A percentile compares a stretch with the other conserved stretches of the same genome.
These are phyloP conservation scores for Odontesthes bonariensis DNA, from an alignment of 2,113 vertebrate species.

Conservation along the genomic window DNA sequence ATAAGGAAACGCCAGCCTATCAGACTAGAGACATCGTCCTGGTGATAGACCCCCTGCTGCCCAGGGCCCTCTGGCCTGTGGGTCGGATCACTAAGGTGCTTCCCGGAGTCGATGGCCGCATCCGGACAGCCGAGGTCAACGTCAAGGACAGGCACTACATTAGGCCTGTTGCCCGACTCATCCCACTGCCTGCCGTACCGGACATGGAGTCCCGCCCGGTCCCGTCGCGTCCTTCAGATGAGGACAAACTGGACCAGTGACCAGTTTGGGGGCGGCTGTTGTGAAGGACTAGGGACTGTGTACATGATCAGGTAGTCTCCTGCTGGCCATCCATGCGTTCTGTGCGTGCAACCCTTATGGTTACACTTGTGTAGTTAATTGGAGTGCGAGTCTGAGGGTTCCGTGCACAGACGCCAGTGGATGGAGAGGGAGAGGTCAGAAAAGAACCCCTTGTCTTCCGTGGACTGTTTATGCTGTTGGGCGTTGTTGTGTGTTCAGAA, in stretches of 20 bases:
- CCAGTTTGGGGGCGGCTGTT: too few relatives aligned
- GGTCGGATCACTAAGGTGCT: not conserved
- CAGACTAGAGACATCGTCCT: not conserved
- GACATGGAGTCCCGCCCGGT: not conserved
- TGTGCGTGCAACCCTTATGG: not conserved
- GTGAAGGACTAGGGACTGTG: not conserved
- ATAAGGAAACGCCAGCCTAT: not conserved
- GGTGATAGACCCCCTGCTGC: not conserved
- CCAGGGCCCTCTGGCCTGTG: not conserved
- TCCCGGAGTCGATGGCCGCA: not conserved
- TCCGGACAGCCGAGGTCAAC: too few relatives aligned
- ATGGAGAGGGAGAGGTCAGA: not conserved
- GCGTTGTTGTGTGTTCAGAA: not conserved
- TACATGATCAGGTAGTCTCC: not conserved
- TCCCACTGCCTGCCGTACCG: not conserved
- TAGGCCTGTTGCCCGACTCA: not conserved
- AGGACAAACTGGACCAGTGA: not conserved
- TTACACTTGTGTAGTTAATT: not conserved
- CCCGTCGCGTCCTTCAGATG: not conserved
- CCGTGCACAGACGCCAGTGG: not conserved
- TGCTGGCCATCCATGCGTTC: not conserved
- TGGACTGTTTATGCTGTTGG: not conserved
- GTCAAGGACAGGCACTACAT: not conserved
- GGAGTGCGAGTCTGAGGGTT: not conserved
- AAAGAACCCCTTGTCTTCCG: too few relatives aligned